These are phyloP conservation scores for Sarcophaga peregrina DNA, from an alignment of 1,140 invertebrate species.

Conservation along the genomic window DNA sequence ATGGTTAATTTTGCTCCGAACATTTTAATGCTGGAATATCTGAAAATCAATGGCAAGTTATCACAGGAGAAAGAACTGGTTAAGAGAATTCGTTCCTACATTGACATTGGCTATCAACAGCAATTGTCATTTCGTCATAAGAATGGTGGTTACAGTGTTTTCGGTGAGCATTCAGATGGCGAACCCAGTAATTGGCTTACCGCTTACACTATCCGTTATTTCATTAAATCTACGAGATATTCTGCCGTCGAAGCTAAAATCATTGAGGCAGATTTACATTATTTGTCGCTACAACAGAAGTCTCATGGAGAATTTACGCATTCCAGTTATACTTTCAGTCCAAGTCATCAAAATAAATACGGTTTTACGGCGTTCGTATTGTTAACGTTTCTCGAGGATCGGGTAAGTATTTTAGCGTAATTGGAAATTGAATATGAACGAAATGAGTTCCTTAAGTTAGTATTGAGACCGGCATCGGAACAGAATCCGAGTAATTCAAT, in stretches of 20 bases:
- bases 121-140: constrained; percentile 88
- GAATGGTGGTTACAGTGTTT: constrained; percentile 96
- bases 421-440: no score
- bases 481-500: no score
- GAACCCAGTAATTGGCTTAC: constrained; percentile 94
- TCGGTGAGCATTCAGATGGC: constrained; percentile 78
- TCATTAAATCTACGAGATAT: constrained; percentile 82
- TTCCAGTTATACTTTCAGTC: constrained; percentile 77
- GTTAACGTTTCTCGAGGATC: constrained; percentile 80
- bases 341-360: constrained; percentile 79
- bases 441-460: no score
- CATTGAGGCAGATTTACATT: constrained; percentile 79
- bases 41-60: constrained; percentile 75
- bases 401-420: constrained; percentile 49
- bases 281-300: constrained; percentile 81
- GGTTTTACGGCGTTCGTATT: constrained; percentile 83
- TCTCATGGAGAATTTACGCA: constrained; percentile 85
- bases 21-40: constrained; percentile 85
- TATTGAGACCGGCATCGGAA: no score
- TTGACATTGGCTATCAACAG: constrained; percentile 91
- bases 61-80: constrained; percentile 69
- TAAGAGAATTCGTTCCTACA: constrained; percentile 57
- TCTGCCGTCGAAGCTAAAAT: constrained; percentile 84
- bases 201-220: constrained; percentile 90
- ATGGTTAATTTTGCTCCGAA: constrained; percentile 93